These are phyloP conservation scores for Excalfactoria chinensis DNA, from an alignment of 2,113 vertebrate species.

Conservation along the genomic window DNA sequence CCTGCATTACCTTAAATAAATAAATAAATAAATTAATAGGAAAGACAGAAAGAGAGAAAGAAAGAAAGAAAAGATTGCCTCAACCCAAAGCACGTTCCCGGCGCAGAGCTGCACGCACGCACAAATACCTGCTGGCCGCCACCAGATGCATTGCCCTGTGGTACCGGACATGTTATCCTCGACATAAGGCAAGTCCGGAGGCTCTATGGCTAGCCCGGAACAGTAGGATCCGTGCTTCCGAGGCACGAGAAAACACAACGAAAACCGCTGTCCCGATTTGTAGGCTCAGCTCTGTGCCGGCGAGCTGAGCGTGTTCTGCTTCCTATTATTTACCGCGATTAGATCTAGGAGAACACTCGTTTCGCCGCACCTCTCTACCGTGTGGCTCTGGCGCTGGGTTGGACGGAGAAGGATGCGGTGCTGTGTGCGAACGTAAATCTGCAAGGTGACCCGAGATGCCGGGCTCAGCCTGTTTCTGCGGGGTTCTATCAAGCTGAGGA, in stretches of 20 bases:
- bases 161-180: conserved; percentile 17
- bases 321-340: conserved; percentile 68
- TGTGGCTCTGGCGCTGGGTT: conserved; percentile 44
- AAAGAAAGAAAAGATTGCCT: not conserved
- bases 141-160: not conserved
- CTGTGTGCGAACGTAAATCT: conserved; percentile 63
- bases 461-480: conserved; percentile 62
- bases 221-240: not conserved
- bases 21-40: not conserved
- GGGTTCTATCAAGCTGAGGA: conserved; percentile 69
- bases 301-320: conserved; percentile 45
- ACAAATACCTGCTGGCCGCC: conserved; percentile 34
- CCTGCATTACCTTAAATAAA: not conserved
- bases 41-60: not conserved
- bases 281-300: conserved; percentile 4
- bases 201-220: not conserved
- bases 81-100: not conserved
- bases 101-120: not conserved
- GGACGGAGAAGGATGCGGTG: conserved; percentile 32
- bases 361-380: conserved; percentile 47
- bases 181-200: not conserved
- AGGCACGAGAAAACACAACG: conserved; percentile 15
- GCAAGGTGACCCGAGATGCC: conserved; percentile 70
- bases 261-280: conserved; percentile 38
- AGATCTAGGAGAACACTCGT: conserved; percentile 59